phyloP scores from a whole-genome alignment of 2,113 vertebrate species.

The Chaetorhynchus papuensis region DNA sequence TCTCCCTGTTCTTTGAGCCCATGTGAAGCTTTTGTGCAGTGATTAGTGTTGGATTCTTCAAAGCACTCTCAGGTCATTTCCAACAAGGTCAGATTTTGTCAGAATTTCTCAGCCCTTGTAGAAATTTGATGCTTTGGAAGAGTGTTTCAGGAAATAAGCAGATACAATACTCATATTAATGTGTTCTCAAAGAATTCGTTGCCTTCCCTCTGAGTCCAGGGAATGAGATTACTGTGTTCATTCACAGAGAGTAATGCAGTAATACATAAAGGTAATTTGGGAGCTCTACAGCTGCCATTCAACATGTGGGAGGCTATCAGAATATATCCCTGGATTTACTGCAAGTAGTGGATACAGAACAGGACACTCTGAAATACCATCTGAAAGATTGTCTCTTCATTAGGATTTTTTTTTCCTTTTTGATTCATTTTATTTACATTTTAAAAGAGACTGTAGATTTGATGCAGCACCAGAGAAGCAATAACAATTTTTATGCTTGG shows the following conservation, averaged over 20 bases:
- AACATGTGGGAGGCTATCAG: not conserved
- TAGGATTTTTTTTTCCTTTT: not conserved
- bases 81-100: not conserved
- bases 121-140: not conserved
- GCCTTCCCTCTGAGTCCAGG: not conserved
- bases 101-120: not conserved
- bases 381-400: not conserved
- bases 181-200: not conserved
- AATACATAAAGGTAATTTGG: not conserved
- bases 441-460: not conserved
- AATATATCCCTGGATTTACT: not conserved
- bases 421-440: not conserved
- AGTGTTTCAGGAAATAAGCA: not conserved
- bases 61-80: not conserved
- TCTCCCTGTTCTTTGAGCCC: not conserved
- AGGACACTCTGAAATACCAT: not conserved
- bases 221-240: not conserved
- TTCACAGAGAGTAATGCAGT: not conserved
- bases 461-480: not conserved
- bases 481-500: not conserved
- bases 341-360: not conserved
- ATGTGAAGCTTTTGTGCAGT: not conserved
- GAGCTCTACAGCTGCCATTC: not conserved
- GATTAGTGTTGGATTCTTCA: not conserved
- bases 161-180: not conserved